phyloP scores from a whole-genome alignment of 1,140 invertebrate genomes.

The Oncopodura yosiiana region DNA sequence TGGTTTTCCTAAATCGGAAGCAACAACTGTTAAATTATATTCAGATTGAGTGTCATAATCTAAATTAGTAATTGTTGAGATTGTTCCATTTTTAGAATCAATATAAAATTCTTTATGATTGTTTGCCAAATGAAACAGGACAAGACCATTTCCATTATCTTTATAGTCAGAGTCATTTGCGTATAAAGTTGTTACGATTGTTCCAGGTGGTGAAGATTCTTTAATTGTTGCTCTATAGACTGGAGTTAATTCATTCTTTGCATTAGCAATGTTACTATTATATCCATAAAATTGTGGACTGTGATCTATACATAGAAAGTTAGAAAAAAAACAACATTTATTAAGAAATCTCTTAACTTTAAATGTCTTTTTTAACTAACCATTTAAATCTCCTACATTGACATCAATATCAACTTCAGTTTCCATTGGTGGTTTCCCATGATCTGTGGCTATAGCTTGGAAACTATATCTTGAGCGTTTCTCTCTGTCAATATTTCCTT shows the following conservation, averaged over 20 bases:
- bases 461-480: conserved; percentile 58
- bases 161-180: conserved; percentile 76
- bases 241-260: conserved; percentile 40
- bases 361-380: background rate
- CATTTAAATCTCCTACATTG: conserved; percentile 68
- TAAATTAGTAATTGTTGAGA: conserved; percentile 60
- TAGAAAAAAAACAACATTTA: conserved; percentile 1
- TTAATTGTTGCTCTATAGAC: conserved; percentile 58
- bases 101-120: conserved; percentile 50
- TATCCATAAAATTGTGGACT: conserved; percentile 63
- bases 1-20: conserved; percentile 71
- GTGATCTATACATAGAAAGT: conserved; percentile 40
- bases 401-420: conserved; percentile 65
- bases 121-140: conserved; percentile 54
- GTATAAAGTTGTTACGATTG: conserved; percentile 56
- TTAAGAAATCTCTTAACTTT: background rate
- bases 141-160: conserved; percentile 70
- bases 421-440: conserved; percentile 52
- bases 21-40: conserved; percentile 67
- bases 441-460: conserved; percentile 62
- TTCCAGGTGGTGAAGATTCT: conserved; percentile 58
- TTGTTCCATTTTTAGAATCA: conserved; percentile 66
- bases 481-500: conserved; percentile 69
- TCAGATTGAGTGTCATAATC: conserved; percentile 56
- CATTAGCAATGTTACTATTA: conserved; percentile 39